A percentile compares a stretch with the other conserved stretches of the same genome.
Conservation (phyloP, 2,797 vertebrate species). For the Myripristis jacobus region DNA sequence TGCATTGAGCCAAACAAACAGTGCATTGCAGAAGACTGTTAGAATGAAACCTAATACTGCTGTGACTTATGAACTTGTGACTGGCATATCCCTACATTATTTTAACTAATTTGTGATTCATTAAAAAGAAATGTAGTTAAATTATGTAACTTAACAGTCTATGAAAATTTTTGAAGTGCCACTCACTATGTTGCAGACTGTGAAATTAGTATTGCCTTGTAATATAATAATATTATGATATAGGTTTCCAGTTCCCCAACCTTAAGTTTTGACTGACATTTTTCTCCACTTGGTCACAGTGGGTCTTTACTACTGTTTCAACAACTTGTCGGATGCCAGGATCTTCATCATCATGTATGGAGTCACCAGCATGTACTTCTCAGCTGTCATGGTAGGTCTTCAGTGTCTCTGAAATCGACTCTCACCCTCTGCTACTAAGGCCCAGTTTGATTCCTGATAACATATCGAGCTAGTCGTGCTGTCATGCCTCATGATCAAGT, state of each 20-base stretch:
- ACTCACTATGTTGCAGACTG: too few relatives aligned
- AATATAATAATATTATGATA: neutral
- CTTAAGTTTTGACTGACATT: neutral
- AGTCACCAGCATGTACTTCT: slow-evolving; percentile 99
- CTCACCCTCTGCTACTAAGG: neutral
- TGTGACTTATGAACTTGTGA: too few relatives aligned
- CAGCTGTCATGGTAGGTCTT: slow-evolving; percentile 94
- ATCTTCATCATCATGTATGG: slow-evolving; percentile 99
- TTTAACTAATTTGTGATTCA: too few relatives aligned
- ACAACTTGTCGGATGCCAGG: slow-evolving; percentile 95
- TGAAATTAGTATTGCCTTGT: neutral
- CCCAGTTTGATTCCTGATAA: neutral
- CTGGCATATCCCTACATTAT: too few relatives aligned
- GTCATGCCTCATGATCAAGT: neutral
- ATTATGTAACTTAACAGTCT: too few relatives aligned
- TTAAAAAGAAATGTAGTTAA: too few relatives aligned
- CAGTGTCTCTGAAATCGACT: neutral
- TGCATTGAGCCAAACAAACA: too few relatives aligned
- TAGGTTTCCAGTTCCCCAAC: neutral
- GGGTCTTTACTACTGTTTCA: slow-evolving; percentile 98
- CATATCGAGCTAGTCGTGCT: neutral
- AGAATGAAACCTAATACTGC: too few relatives aligned
- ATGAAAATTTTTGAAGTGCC: too few relatives aligned
- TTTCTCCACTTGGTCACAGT: slow-evolving; percentile 80
- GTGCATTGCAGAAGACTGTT: too few relatives aligned